phyloP scores from a whole-genome alignment of 2,888 invertebrate species.

The Coelinius sp. region DNA sequence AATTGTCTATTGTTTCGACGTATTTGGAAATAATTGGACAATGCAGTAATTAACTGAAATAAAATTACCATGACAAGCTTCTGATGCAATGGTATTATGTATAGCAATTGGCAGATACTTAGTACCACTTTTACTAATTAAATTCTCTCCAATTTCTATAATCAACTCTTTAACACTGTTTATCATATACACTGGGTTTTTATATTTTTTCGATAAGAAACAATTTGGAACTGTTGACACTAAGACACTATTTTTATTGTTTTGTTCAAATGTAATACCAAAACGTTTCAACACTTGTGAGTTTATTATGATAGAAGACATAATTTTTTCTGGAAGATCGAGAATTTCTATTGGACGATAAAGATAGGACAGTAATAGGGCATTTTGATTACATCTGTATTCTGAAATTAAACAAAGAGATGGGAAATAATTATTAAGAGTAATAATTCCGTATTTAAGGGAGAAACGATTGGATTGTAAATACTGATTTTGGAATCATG shows the following conservation, averaged over 20 bases:
- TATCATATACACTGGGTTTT: constrained; percentile 49
- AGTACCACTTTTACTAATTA: constrained; percentile 72
- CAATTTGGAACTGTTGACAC: constrained; percentile 77
- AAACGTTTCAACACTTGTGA: constrained; percentile 73
- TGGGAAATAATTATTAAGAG: background rate
- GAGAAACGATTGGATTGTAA: no score
- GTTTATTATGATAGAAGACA: constrained; percentile 50
- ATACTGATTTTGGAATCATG: no score
- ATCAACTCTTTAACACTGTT: constrained; percentile 73
- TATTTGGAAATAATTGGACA: background rate
- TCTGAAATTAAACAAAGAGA: constrained; percentile 65
- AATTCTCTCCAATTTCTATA: constrained; percentile 74
- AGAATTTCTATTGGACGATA: constrained; percentile 55
- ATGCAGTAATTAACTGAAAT: background rate
- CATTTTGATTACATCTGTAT: constrained; percentile 68
- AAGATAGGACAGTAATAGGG: constrained; percentile 54
- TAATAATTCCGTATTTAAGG: no score
- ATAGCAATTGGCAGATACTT: constrained; percentile 72
- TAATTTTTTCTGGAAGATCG: constrained; percentile 49
- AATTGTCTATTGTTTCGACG: background rate
- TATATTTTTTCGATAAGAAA: constrained; percentile 70
- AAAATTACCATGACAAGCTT: constrained; percentile 77
- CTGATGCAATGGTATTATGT: constrained; percentile 74
- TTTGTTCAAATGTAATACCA: constrained; percentile 73
- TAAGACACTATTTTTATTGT: constrained; percentile 68